Evolutionary conservation across 1,140 invertebrate species (phyloP).

Genomic region (Panulirus ornatus): DNA sequence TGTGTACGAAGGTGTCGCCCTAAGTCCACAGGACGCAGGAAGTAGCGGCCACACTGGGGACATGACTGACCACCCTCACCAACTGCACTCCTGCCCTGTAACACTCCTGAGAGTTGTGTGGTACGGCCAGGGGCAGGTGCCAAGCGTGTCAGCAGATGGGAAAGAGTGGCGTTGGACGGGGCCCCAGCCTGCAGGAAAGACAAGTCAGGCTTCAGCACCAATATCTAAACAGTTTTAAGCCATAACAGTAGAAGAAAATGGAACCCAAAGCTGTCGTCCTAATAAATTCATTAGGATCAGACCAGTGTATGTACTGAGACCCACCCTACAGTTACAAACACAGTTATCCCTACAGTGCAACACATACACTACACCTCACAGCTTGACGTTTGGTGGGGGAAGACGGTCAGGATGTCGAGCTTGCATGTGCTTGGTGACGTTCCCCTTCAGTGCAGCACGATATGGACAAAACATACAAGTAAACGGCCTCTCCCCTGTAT

Average conservation of each 20-base stretch:
- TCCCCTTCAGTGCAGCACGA: constrained; percentile 80
- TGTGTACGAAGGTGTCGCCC: constrained; percentile 85
- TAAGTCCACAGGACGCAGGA: constrained; percentile 82
- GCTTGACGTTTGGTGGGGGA: constrained; percentile 23
- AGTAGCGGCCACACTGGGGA: constrained; percentile 68
- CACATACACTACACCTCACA: constrained; percentile 35
- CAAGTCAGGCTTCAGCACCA: constrained; percentile 62
- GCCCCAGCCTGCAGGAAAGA: constrained; percentile 68
- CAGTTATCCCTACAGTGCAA: neutral
- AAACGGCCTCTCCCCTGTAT: constrained; percentile 79
- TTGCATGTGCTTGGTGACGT: constrained; percentile 71
- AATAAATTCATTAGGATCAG: neutral
- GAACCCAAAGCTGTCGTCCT: neutral
- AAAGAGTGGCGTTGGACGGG: constrained; percentile 51
- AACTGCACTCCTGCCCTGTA: constrained; percentile 2
- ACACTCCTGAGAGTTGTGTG: neutral
- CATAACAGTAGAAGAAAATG: constrained; percentile 7
- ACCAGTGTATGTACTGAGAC: neutral
- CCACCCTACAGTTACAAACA: neutral
- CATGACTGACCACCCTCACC: constrained; percentile 58
- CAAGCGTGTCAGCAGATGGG: constrained; percentile 55
- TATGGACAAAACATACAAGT: constrained; percentile 81
- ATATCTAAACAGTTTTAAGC: constrained; percentile 19
- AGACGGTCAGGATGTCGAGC: constrained; percentile 48
- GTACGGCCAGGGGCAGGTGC: constrained; percentile 39